Percentiles rank a stretch among this genome's conserved stretches.
Conservation (phyloP, 2,113 vertebrate genomes). For the Callorhinus ursinus region DNA sequence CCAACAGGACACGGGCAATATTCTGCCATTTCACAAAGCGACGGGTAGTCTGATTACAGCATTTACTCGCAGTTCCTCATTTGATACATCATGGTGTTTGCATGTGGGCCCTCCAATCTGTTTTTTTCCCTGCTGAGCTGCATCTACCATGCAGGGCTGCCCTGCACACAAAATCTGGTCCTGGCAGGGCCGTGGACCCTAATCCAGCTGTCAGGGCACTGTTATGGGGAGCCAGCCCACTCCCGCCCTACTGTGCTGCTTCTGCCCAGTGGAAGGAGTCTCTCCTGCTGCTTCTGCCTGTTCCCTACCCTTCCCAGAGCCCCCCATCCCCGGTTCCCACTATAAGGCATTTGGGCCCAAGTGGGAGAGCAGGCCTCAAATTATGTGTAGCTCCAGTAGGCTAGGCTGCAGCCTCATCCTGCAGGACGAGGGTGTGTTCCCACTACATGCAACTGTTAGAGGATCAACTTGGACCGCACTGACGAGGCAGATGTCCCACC, state of each 20-base stretch:
- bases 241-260: not conserved
- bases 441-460: not conserved
- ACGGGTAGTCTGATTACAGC: not conserved
- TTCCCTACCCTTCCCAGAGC: not conserved
- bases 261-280: not conserved
- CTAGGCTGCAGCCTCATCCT: not conserved
- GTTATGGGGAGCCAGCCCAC: not conserved
- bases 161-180: not conserved
- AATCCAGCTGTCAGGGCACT: not conserved
- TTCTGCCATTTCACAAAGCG: not conserved
- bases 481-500: not conserved
- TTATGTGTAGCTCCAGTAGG: fast-evolving
- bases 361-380: not conserved
- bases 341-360: not conserved
- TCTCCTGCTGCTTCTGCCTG: not conserved
- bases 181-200: too few species aligned
- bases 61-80: not conserved
- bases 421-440: fast-evolving
- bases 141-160: not conserved
- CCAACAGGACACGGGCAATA: not conserved
- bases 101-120: not conserved
- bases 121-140: not conserved
- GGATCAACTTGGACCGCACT: not conserved
- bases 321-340: too few species aligned
- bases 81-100: not conserved